phyloP scores from a whole-genome alignment of 2,113 vertebrate genomes.

The Hippocampus guttulatus region DNA sequence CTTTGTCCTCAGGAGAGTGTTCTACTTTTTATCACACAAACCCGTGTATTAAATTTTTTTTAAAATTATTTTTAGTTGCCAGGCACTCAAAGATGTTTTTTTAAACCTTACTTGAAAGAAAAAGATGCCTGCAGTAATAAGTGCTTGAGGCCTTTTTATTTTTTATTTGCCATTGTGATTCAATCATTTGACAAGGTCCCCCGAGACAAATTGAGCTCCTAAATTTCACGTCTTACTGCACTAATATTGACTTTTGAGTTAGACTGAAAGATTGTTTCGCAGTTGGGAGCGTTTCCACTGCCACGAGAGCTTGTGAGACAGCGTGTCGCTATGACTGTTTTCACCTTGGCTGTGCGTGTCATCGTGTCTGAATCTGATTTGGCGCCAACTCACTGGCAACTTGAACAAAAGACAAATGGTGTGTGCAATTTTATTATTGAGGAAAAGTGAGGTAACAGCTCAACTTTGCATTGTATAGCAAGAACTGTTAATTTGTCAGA shows the following conservation, averaged over 20 bases:
- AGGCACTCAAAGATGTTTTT: conserved; percentile 38
- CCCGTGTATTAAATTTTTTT: conserved; percentile 16
- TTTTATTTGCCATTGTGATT: conserved; percentile 31
- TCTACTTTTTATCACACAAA: conserved; percentile 51
- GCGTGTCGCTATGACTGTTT: background rate
- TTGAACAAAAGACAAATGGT: background rate
- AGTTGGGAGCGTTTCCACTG: background rate
- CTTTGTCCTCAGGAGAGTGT: conserved; percentile 43
- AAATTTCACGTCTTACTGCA: background rate
- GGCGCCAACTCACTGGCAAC: background rate
- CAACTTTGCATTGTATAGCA: conserved; percentile 1
- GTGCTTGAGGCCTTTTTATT: background rate
- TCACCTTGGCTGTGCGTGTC: background rate
- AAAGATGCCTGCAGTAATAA: background rate
- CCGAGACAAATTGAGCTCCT: background rate
- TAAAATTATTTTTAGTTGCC: conserved; percentile 36
- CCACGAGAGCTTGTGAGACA: background rate
- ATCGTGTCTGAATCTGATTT: background rate
- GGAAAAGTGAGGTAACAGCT: background rate
- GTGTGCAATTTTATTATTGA: background rate
- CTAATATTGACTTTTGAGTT: background rate
- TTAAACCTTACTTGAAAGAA: background rate
- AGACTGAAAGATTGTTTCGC: background rate
- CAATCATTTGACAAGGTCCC: conserved; percentile 22
- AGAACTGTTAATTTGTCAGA: conserved; percentile 15